Base-by-base conservation (phyloP, 2,888 invertebrate genomes). In the Drosophila barbarae region DNA sequence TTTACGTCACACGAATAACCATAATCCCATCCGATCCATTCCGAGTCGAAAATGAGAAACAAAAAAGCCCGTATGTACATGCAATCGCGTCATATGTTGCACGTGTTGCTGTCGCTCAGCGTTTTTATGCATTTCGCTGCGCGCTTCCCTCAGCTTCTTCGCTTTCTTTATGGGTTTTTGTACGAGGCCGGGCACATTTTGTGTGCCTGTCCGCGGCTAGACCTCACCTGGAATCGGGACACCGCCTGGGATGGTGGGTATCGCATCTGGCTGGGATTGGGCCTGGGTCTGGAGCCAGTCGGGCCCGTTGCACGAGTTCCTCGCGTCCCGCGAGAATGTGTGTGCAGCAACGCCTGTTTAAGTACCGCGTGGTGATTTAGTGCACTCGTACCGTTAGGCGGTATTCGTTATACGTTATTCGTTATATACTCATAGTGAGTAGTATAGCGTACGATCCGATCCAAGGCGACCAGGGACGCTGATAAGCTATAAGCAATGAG, bases 321-420 rank as follows among this genome's bases (percentile, higher is more conserved):
- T n/a, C 34, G 34, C 30, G 32, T 47, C 32, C 46, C 46, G 32
- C 32, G 13, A 32, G 46, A 49, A 41, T 61, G 61, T 55, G 67
- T 66, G 72, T 58, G 49, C 56, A 60, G 77, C 74, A 73, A 73
- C 81, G 77, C 81, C 85, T 84, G 72, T 77, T 81, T 81, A 85
- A 85, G 84, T 85, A 84, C 85, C 71, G 70, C 77, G 63, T 49
- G 75, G 81, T 86, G 86, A 84, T 84, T 86, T 86, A 84, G 85
- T 84, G 82, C 84, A 76, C 69, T 51, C 59, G 66, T 76, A 73
- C 84, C 84, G 86, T 84, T 84, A 84, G 70, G 57, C 59, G 39
- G 53, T 60, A 61, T 49, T 49, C 60, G 61, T 59, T 49, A 60
- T 47, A 60, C 60, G 60, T 59, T 49, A 60, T 55, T 55, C 55